Percentiles rank a stretch among this genome's conserved stretches.
phyloP scores from a whole-genome alignment of 1,140 invertebrate species.

The Drosophila rhopaloa region DNA sequence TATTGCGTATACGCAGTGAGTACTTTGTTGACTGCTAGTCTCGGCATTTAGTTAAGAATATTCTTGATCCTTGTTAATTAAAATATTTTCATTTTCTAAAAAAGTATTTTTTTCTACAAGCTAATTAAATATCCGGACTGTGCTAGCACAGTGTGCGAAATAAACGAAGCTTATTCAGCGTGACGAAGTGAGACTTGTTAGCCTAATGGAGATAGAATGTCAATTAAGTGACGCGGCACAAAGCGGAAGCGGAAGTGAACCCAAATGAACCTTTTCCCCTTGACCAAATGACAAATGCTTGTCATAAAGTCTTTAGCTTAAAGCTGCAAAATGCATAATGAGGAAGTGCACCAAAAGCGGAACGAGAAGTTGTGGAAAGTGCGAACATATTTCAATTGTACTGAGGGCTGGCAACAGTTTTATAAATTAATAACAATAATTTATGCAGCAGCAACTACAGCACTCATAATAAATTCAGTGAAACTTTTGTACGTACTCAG shows the following conservation, averaged over 20 bases:
- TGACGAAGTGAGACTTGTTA: constrained; percentile 10
- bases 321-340: constrained; percentile 9
- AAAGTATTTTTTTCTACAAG: neutral
- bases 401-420: constrained; percentile 59
- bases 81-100: neutral
- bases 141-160: neutral
- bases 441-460: constrained; percentile 71
- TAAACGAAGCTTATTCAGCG: constrained; percentile 1
- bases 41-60: too few species aligned
- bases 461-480: constrained; percentile 75
- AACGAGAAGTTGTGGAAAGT: constrained; percentile 7
- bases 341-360: constrained; percentile 23
- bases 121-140: neutral
- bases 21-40: too few species aligned
- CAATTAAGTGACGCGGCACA: constrained; percentile 26
- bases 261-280: neutral
- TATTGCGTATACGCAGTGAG: too few species aligned
- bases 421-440: constrained; percentile 82
- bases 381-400: constrained; percentile 67
- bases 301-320: constrained; percentile 13
- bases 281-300: constrained; percentile 33
- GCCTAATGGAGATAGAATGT: constrained; percentile 31
- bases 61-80: neutral
- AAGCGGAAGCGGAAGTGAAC: constrained; percentile 32
- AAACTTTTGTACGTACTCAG: constrained; percentile 68